A percentile compares a stretch with the other conserved stretches of the same genome.
These are phyloP conservation scores for Tauraco erythrolophus DNA, from an alignment of 2,113 vertebrate species.

Conservation along the genomic window DNA sequence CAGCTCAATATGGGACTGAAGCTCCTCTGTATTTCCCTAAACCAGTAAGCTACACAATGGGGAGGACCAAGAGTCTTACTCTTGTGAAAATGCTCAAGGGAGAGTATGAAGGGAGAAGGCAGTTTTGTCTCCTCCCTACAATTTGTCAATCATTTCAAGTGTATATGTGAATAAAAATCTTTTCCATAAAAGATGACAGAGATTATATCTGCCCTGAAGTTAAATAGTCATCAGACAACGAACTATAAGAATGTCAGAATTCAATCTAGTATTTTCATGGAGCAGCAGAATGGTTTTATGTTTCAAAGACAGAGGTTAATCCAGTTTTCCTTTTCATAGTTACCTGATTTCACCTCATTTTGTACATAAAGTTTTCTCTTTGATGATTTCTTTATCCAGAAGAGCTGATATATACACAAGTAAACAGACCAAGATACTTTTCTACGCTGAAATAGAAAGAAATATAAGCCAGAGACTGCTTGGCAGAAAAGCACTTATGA, in stretches of 20 bases:
- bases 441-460: not conserved
- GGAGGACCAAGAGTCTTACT: not conserved
- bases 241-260: not conserved
- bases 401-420: not conserved
- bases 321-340: not conserved
- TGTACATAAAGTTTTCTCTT: not conserved
- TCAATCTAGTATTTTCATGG: not conserved
- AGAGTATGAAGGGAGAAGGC: rapidly evolving
- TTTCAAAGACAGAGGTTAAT: not conserved
- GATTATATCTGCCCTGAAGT: not conserved
- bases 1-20: not conserved
- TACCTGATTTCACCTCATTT: not conserved
- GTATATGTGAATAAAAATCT: not conserved
- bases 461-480: not conserved
- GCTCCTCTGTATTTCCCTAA: not conserved
- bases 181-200: not conserved
- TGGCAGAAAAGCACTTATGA: not conserved
- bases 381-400: not conserved
- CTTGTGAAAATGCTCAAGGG: not conserved
- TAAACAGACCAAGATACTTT: not conserved
- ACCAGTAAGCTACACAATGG: not conserved
- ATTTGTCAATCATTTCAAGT: not conserved
- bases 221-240: not conserved
- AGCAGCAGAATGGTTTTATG: not conserved
- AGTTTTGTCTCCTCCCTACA: not conserved